Evolutionary conservation across 2,888 invertebrate genomes (phyloP).

Genomic region (Teleogryllus oceanicus): DNA sequence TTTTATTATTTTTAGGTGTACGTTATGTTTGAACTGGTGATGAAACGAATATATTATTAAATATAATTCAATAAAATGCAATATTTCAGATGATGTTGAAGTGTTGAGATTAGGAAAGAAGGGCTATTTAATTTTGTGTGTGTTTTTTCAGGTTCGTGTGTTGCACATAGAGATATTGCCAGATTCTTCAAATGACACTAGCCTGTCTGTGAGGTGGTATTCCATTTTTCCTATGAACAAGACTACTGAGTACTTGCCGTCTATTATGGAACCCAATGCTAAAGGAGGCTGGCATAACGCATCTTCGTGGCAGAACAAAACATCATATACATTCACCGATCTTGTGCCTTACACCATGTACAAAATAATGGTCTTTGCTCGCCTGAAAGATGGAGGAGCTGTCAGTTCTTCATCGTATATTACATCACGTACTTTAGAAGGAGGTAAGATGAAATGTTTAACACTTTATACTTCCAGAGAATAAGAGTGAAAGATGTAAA

Average conservation of each 20-base stretch:
- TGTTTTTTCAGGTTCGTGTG: not conserved
- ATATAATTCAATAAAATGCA: too few relatives aligned
- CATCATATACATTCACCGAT: slow-evolving; percentile 58
- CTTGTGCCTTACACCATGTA: slow-evolving; percentile 71
- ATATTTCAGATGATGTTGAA: too few relatives aligned
- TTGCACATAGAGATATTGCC: not conserved
- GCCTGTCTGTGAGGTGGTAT: not conserved
- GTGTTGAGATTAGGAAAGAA: too few relatives aligned
- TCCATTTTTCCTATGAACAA: not conserved
- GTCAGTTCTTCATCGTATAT: slow-evolving; percentile 52
- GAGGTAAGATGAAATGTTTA: slow-evolving; percentile 47
- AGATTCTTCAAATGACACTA: not conserved
- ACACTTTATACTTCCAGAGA: not conserved
- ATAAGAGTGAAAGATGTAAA: too few relatives aligned
- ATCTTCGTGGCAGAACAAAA: slow-evolving; percentile 60
- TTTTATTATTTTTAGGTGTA: too few relatives aligned
- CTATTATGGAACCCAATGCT: slow-evolving; percentile 53
- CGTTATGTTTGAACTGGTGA: too few relatives aligned
- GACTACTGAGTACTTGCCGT: slow-evolving; percentile 64
- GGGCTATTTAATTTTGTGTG: too few relatives aligned
- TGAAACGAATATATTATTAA: too few relatives aligned
- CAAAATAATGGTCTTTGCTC: slow-evolving; percentile 73
- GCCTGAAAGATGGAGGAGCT: slow-evolving; percentile 50
- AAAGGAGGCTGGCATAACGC: slow-evolving; percentile 58
- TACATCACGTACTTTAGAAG: slow-evolving; percentile 64